These are phyloP conservation scores for Drosophila emarginata DNA, from an alignment of 2,888 invertebrate genomes.

Conservation along the genomic window DNA sequence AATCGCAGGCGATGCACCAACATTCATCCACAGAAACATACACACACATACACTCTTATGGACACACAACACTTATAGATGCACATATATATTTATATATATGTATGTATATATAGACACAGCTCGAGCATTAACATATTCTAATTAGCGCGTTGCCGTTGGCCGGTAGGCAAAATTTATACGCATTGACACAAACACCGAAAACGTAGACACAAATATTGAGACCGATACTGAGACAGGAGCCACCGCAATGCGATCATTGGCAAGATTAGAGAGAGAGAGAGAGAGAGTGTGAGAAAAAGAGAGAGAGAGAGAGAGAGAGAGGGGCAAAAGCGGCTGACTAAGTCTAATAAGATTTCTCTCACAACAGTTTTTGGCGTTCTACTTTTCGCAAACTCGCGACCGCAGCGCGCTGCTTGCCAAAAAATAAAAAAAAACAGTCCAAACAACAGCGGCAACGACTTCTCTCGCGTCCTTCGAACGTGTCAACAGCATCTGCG, in stretches of 20 bases:
- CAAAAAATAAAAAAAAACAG: constrained; percentile 37
- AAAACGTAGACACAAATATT: not conserved
- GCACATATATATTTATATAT: not conserved
- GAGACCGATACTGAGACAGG: constrained; percentile 24
- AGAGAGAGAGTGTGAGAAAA: too few species aligned
- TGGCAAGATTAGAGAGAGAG: constrained; percentile 44
- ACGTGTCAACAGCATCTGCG: constrained; percentile 75
- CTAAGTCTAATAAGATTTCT: not conserved
- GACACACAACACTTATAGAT: constrained; percentile 8
- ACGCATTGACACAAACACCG: constrained; percentile 55
- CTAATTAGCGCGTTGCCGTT: constrained; percentile 65
- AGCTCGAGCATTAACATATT: constrained; percentile 57
- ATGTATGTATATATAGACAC: constrained; percentile 14
- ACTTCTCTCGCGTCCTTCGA: constrained; percentile 69
- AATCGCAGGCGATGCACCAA: constrained; percentile 30
- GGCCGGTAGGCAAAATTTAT: constrained; percentile 51
- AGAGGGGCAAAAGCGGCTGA: constrained; percentile 18
- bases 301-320: too few species aligned
- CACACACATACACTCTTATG: not conserved
- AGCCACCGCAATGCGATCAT: constrained; percentile 55
- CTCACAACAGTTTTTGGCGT: constrained; percentile 50
- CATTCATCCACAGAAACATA: not conserved
- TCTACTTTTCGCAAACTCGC: constrained; percentile 54
- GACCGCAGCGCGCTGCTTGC: constrained; percentile 57
- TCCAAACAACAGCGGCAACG: constrained; percentile 20